phyloP scores from a whole-genome alignment of 2,888 invertebrate species.

The Sisyra terminalis region DNA sequence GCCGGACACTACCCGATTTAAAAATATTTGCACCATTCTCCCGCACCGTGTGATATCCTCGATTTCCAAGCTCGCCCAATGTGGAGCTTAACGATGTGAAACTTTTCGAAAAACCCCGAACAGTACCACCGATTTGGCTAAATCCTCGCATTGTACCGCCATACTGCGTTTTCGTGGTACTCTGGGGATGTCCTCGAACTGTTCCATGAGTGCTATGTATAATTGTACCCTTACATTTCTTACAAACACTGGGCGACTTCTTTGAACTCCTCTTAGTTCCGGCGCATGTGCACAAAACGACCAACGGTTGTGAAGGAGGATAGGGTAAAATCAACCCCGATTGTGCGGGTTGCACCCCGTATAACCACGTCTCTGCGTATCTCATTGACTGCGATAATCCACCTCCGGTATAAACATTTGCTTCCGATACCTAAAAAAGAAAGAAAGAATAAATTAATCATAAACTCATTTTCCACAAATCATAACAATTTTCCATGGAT shows the following conservation, averaged over 20 bases:
- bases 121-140: constrained; percentile 25
- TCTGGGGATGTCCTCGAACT: not conserved
- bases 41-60: constrained; percentile 4
- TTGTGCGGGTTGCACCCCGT: constrained; percentile 51
- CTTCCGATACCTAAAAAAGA: constrained; percentile 1
- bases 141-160: constrained; percentile 17
- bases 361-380: constrained; percentile 73
- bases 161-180: not conserved
- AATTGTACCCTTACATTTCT: constrained; percentile 70
- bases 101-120: constrained; percentile 42
- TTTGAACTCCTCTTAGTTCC: constrained; percentile 54
- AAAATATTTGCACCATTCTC: constrained; percentile 4
- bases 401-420: constrained; percentile 27
- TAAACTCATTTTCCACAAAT: not conserved
- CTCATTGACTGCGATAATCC: constrained; percentile 71
- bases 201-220: constrained; percentile 33
- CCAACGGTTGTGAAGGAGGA: constrained; percentile 44
- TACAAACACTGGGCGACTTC: constrained; percentile 61
- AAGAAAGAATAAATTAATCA: not conserved
- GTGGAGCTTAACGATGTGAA: not conserved
- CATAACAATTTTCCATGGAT: too few relatives aligned
- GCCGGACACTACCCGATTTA: not conserved
- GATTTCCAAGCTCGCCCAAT: not conserved
- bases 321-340: constrained; percentile 32
- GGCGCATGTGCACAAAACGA: constrained; percentile 65